Conservation (phyloP, 2,113 vertebrate species). For the Halcyon malimbica region DNA sequence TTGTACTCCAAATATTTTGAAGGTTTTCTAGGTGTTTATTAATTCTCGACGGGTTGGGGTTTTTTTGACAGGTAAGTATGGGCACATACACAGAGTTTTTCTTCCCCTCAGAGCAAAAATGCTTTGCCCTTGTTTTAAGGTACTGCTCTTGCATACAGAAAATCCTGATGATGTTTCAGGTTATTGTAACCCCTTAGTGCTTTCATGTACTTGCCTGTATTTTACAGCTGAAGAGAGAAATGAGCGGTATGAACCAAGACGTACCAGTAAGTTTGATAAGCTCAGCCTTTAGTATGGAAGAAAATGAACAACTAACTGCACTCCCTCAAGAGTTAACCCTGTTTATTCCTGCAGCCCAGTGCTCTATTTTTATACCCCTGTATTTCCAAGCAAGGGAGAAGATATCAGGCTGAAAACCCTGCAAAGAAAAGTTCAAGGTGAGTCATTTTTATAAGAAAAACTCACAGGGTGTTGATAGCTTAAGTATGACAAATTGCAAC, state of each 20-base stretch:
- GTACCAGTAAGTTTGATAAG: neutral
- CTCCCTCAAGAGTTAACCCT: neutral
- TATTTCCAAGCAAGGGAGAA: neutral
- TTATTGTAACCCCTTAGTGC: neutral
- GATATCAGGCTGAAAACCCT: neutral
- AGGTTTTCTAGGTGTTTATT: neutral
- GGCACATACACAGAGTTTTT: neutral
- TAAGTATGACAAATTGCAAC: neutral
- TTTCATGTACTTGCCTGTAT: neutral
- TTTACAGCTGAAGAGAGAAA: neutral
- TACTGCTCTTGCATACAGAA: neutral
- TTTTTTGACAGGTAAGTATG: neutral
- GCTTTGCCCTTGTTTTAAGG: neutral
- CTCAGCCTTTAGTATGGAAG: neutral
- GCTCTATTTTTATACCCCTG: neutral
- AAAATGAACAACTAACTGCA: neutral
- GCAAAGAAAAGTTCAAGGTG: neutral
- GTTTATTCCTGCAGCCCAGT: neutral
- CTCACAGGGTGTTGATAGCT: neutral
- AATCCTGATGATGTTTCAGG: neutral
- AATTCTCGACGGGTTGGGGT: neutral
- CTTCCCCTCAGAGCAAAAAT: neutral
- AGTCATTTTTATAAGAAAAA: neutral
- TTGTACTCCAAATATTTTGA: neutral
- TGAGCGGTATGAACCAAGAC: accelerated